Evolutionary conservation across 2,888 invertebrate species (phyloP).

Genomic region (Polyploca ridens): DNA sequence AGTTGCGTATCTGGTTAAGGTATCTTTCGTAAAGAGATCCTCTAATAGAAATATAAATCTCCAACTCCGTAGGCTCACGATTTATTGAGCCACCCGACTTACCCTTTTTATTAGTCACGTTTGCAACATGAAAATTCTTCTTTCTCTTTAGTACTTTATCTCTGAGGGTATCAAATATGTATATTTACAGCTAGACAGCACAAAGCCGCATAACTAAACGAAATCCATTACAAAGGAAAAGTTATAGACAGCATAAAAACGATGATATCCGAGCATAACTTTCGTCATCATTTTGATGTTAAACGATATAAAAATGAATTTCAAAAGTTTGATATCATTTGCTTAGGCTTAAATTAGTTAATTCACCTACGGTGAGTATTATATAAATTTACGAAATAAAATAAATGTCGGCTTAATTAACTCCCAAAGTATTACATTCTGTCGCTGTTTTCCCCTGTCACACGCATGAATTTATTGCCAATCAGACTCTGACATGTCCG

Average conservation of each 20-base stretch:
- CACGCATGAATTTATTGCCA: conserved; percentile 37
- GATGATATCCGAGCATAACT: conserved; percentile 41
- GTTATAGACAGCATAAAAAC: conserved; percentile 44
- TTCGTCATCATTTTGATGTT: conserved; percentile 40
- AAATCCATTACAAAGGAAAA: conserved; percentile 38
- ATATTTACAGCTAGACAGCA: conserved; percentile 32
- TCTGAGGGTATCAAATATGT: conserved; percentile 43
- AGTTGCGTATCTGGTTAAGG: conserved; percentile 18
- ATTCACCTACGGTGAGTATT: not conserved
- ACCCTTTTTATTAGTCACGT: conserved; percentile 77
- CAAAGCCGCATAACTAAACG: conserved; percentile 16
- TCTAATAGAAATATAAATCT: conserved; percentile 78
- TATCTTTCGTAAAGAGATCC: conserved; percentile 46
- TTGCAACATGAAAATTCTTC: conserved; percentile 64
- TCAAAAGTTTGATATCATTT: conserved; percentile 14
- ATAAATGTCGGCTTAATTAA: conserved; percentile 17
- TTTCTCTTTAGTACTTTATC: conserved; percentile 51
- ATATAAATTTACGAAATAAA: not conserved
- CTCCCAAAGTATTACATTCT: conserved; percentile 20
- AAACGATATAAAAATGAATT: conserved; percentile 16
- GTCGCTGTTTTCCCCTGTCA: conserved; percentile 25
- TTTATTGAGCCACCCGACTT: conserved; percentile 67
- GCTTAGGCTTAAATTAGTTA: not conserved
- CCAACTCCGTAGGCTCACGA: conserved; percentile 57
- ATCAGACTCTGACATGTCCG: conserved; percentile 40